Evolutionary conservation across 2,113 vertebrate species (phyloP), one percentile per base, ranked within the genome.

Genomic region (Bubo scandiacus): DNA sequence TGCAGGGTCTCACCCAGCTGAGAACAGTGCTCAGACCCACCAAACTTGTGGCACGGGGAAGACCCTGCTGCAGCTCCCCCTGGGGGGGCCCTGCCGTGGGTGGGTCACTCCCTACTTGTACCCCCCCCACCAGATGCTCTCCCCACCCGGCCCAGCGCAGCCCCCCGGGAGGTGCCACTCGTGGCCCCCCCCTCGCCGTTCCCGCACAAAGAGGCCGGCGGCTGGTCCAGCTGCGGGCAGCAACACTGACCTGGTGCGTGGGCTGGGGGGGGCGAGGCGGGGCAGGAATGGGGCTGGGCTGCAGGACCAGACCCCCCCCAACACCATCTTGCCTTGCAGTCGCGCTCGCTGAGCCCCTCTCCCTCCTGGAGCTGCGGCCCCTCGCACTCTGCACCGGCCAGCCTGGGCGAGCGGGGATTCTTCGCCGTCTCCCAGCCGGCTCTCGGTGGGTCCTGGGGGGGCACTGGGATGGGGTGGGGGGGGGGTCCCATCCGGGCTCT

Each of bases 321-420:
- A 20, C 5, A 0, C 21, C 7, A 0, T 4, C 34, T 77, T 2
- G 22, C 32, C 92, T 79, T 73, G 18, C 97, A 99, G 99, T 98
- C 98, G 3, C 98, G 98, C 23, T 99, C 99, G 11, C 96, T 99
- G 90, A 99, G 99, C 90, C 99, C 98, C 4, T 99, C 98, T 5
- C 98, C 99, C 0, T 98, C 99, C 93, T 98, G 98, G 30, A 98
- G 97, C 81, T 98, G 97, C 61, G 98, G 98, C 87, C 97, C 98
- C 17, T 96, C 98, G 43, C 97, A 98, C 70, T 99, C 98, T 0
- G 98, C 98, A 9, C 98, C 99, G 12, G 98, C 98, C 96, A 98
- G 98, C n/a, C 96, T 97, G 91, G 97, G 98, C 0, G 99, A 99
- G 15, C 98, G 98, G 92, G 96, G 98, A 47, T 94, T 93, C 73